Base-by-base conservation (phyloP, 1,140 invertebrate species). In the Scylla paramamosain region DNA sequence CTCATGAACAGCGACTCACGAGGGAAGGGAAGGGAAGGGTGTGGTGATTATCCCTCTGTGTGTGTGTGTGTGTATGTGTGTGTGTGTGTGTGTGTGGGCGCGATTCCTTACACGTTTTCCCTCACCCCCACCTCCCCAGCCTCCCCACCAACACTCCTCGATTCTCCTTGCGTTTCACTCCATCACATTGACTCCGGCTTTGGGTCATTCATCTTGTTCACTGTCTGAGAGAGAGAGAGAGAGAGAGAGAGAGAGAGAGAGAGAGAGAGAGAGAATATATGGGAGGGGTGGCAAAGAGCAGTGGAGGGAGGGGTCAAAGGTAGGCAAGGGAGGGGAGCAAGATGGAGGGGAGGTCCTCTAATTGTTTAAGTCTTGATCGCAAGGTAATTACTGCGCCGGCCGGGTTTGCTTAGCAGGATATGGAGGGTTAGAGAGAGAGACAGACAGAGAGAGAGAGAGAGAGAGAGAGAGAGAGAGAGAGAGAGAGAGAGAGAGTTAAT, bases 401-500 rank as follows among this genome's bases (percentile, higher is more conserved):
- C 10, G 67, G n/a, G 67, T 77, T 77, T 77, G 20, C 67, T 77
- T 77, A 77, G 52, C 52, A 20, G 52, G 52, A 59, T 59, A 59
- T 12, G 52, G 52, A 20, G 52, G 52, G 10, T 59, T 59, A 14
- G 16, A 59, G 67, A 77, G 67, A 77, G 67, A 77, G 67, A 77
- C 7, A 77, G 67, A 77, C 7, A 77, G 67, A 77, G 67, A 77
- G 67, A 77, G 67, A 77, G 67, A n/a, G 20, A n/a, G 6, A 77
- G 67, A 77, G 67, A 77, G 67, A 77, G 67, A 77, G 67, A 77
- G 67, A 77, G 67, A n/a, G 67, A n/a, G 67, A 77, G 67, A 77
- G 67, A 77, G 67, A 77, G 67, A 77, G 67, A 77, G 67, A 77
- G 67, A 77, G 8, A n/a, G 67, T 6, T 52, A 52, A 14, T 7